Percentiles rank a stretch among this genome's conserved stretches.
Conservation (phyloP, 2,888 invertebrate species). For the Diplazon laetatorius region DNA sequence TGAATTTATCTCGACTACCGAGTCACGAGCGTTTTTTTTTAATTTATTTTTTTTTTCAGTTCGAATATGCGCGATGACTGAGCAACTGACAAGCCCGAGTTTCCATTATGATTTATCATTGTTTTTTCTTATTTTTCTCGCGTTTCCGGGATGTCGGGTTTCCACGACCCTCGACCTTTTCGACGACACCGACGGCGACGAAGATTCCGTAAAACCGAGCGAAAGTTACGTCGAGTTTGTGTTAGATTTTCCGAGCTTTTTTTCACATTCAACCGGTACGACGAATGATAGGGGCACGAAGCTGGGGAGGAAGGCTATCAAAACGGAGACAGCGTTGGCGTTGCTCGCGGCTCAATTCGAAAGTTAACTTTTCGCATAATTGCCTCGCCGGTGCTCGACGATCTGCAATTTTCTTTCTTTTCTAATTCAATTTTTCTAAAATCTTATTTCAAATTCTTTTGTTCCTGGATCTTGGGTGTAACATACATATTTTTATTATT, state of each 20-base stretch:
- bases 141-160: background rate
- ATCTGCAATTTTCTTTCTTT: background rate
- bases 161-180: constrained; percentile 32
- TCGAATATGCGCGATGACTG: background rate
- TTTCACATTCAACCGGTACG: constrained; percentile 11
- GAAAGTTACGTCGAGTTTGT: constrained; percentile 23
- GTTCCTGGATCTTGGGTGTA: no score
- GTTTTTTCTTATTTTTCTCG: constrained; percentile 20
- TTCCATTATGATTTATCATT: constrained; percentile 11
- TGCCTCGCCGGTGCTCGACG: background rate
- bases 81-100: constrained; percentile 9
- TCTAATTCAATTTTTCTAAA: no score
- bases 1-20: background rate
- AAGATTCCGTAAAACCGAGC: background rate
- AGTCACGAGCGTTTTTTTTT: background rate
- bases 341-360: background rate
- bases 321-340: background rate
- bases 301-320: no score
- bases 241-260: constrained; percentile 30
- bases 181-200: background rate
- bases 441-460: background rate
- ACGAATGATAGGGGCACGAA: no score
- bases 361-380: constrained; percentile 15
- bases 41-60: no score
- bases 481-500: no score